A percentile compares a stretch with the other conserved stretches of the same genome.
Conservation (phyloP, 2,797 vertebrate genomes). For the Numenius phaeopus region DNA sequence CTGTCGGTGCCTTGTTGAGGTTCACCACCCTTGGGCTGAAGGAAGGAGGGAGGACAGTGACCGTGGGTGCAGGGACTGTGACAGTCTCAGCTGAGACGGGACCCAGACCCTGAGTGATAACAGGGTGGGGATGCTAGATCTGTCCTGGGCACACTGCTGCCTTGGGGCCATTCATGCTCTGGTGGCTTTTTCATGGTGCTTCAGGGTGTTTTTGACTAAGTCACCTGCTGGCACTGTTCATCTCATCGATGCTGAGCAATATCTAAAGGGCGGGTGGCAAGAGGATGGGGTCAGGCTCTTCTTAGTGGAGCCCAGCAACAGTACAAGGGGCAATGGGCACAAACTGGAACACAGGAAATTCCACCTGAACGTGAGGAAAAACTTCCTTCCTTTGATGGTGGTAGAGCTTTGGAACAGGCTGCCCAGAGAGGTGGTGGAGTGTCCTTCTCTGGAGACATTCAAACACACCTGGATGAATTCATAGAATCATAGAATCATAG, state of each 20-base stretch:
- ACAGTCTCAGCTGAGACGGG: neutral
- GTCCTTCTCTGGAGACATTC: neutral
- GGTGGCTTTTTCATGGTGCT: neutral
- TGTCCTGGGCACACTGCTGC: neutral
- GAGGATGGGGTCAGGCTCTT: neutral
- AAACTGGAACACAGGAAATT: neutral
- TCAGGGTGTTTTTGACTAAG: neutral
- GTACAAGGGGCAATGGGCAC: neutral
- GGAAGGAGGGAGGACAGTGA: neutral
- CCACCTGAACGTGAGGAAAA: neutral
- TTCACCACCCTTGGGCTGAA: rapidly evolving
- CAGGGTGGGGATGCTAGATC: neutral
- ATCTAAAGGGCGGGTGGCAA: neutral
- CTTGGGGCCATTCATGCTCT: neutral
- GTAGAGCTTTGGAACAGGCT: neutral
- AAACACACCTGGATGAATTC: neutral
- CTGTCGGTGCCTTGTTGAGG: neutral
- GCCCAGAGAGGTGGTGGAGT: neutral
- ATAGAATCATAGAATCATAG: too few species aligned
- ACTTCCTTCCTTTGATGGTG: neutral
- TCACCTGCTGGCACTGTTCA: neutral
- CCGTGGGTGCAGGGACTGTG: neutral
- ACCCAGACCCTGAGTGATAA: neutral
- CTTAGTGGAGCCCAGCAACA: neutral
- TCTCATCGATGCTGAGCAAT: neutral